Percentiles rank a stretch among this genome's conserved stretches.
Conservation (phyloP, 2,113 vertebrate genomes). For the Xenotilapia longispinis region DNA sequence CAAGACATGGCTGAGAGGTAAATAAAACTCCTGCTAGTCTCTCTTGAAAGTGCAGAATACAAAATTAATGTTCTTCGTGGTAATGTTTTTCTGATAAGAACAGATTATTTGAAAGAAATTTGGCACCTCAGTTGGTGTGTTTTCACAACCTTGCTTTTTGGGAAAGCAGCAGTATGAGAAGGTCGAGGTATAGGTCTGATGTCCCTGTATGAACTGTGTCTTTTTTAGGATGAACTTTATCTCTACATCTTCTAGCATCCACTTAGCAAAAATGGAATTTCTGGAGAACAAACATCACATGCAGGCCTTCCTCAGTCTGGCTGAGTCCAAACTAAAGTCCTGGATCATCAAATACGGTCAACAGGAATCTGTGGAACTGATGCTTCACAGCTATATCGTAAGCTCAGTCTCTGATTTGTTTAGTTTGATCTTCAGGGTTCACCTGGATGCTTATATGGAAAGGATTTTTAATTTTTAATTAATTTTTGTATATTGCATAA, state of each 20-base stretch:
- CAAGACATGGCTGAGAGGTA: constrained; percentile 97
- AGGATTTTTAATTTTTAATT: background rate
- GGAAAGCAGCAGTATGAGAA: background rate
- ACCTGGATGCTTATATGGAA: background rate
- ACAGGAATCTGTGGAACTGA: constrained; percentile 86
- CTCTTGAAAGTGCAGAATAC: background rate
- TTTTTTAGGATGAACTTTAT: constrained; percentile 88
- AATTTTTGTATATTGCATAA: background rate
- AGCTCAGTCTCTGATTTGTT: constrained; percentile 45
- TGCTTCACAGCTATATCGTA: constrained; percentile 89
- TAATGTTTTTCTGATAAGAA: background rate
- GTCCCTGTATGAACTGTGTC: background rate
- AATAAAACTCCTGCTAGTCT: background rate
- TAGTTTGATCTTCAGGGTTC: background rate
- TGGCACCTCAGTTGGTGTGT: background rate
- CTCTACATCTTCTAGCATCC: constrained; percentile 84
- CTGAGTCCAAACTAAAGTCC: constrained; percentile 94
- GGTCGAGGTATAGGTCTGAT: background rate
- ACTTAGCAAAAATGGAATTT: constrained; percentile 94
- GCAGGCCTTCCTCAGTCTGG: constrained; percentile 87
- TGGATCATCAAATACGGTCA: constrained; percentile 98
- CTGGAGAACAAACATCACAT: constrained; percentile 92
- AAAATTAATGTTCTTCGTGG: background rate
- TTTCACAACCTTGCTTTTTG: background rate
- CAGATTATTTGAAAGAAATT: background rate